Evolutionary conservation across 2,113 vertebrate species (phyloP).

Genomic region (Percopsis transmontana): DNA sequence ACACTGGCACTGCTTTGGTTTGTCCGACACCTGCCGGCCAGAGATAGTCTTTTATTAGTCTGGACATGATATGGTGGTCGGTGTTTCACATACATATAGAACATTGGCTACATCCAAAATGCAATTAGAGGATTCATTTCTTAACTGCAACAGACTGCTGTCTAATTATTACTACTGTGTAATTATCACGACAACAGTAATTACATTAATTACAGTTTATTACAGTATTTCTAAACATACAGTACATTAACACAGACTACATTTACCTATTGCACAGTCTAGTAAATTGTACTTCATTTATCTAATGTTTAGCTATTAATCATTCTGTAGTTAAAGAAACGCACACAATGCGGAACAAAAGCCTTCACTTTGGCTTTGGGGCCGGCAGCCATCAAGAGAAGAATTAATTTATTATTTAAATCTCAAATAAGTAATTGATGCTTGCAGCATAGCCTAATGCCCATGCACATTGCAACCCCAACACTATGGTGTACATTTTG

Average conservation of each 20-base stretch:
- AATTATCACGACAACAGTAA: neutral
- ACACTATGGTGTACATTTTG: slow-evolving; percentile 49
- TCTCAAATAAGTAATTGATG: slow-evolving; percentile 48
- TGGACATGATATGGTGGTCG: slow-evolving; percentile 6
- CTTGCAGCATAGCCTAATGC: slow-evolving; percentile 45
- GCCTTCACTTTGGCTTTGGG: slow-evolving; percentile 16
- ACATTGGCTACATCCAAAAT: no score
- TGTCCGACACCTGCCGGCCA: slow-evolving; percentile 18
- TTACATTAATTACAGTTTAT: no score
- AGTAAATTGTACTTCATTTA: slow-evolving; percentile 7
- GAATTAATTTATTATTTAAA: slow-evolving; percentile 21
- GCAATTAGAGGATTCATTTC: no score
- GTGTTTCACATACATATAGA: slow-evolving; percentile 10
- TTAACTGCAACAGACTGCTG: no score
- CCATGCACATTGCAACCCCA: slow-evolving; percentile 25
- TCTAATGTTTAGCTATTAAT: slow-evolving; percentile 1
- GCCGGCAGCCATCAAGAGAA: slow-evolving; percentile 39
- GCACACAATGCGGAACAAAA: slow-evolving; percentile 11
- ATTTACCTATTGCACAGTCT: slow-evolving; percentile 3
- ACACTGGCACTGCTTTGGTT: slow-evolving; percentile 30
- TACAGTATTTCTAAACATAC: no score
- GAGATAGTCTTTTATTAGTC: neutral
- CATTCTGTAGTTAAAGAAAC: neutral
- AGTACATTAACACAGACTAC: slow-evolving; percentile 3
- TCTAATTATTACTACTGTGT: no score